Percentiles rank a stretch among this genome's conserved stretches.
phyloP scores from a whole-genome alignment of 2,113 vertebrate genomes.

The Trochalopteron elliotii region DNA sequence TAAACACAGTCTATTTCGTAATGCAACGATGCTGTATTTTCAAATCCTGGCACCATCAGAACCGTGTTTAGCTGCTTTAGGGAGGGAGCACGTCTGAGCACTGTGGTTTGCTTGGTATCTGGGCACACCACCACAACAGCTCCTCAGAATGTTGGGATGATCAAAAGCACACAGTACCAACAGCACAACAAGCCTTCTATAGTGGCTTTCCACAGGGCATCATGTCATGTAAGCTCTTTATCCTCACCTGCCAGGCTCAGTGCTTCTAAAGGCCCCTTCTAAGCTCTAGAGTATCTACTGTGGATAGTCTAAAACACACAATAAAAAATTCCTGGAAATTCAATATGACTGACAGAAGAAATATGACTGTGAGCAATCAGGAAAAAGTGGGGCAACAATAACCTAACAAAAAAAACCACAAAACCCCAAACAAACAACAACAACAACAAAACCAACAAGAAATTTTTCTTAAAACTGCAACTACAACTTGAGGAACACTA shows the following conservation, averaged over 20 bases:
- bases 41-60: not conserved
- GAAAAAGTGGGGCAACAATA: not conserved
- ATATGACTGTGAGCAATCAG: not conserved
- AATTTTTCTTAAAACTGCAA: not conserved
- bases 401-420: not conserved
- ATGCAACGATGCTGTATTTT: fast-evolving
- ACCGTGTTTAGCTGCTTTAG: not conserved
- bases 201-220: not conserved
- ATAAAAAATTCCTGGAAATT: not conserved
- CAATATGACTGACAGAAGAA: not conserved
- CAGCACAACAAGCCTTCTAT: not conserved
- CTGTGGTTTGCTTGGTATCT: not conserved
- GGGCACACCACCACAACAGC: not conserved
- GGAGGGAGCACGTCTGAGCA: not conserved
- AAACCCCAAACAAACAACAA: not conserved
- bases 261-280: not conserved
- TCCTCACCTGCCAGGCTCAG: not conserved
- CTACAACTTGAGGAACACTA: not conserved
- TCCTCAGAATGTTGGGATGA: not conserved
- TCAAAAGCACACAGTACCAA: not conserved
- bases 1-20: not conserved
- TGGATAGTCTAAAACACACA: not conserved
- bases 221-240: not conserved
- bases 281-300: not conserved
- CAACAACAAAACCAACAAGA: not conserved